Evolutionary conservation across 2,797 vertebrate genomes (phyloP).

Genomic region (Ceryle rudis): DNA sequence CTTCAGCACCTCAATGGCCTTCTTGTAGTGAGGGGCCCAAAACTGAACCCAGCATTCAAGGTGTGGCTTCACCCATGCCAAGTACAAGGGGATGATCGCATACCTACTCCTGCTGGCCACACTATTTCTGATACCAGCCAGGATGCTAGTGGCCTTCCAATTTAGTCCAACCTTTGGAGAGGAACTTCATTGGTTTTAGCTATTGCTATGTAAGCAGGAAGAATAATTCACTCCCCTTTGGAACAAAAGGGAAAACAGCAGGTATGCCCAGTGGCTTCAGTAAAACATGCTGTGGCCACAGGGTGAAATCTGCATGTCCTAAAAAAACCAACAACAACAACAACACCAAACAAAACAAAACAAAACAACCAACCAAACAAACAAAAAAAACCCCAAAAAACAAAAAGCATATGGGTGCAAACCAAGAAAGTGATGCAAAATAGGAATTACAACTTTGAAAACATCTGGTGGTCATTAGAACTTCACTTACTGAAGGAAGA

Average conservation of each 20-base stretch:
- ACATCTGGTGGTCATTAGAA: not conserved
- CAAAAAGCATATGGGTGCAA: accelerated
- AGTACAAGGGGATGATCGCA: not conserved
- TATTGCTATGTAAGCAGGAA: not conserved
- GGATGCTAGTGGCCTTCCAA: not conserved
- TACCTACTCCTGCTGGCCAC: not conserved
- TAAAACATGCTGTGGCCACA: not conserved
- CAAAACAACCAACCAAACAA: too few relatives aligned
- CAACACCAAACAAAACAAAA: too few relatives aligned
- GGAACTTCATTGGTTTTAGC: not conserved
- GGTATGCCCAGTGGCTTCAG: not conserved
- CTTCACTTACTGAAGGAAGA: not conserved
- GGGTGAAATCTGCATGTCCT: not conserved
- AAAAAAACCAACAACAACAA: too few relatives aligned
- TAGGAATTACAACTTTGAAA: not conserved
- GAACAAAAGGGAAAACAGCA: not conserved
- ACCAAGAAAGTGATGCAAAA: not conserved
- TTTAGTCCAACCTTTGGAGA: not conserved
- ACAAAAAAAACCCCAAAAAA: too few relatives aligned
- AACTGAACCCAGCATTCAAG: too few relatives aligned
- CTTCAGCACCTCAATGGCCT: too few relatives aligned
- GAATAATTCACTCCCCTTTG: not conserved
- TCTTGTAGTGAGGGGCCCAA: too few relatives aligned
- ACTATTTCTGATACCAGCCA: not conserved
- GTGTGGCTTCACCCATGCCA: not conserved